A percentile compares a stretch with the other conserved stretches of the same genome.
phyloP scores from a whole-genome alignment of 2,797 vertebrate genomes.

The Megalops cyprinoides region DNA sequence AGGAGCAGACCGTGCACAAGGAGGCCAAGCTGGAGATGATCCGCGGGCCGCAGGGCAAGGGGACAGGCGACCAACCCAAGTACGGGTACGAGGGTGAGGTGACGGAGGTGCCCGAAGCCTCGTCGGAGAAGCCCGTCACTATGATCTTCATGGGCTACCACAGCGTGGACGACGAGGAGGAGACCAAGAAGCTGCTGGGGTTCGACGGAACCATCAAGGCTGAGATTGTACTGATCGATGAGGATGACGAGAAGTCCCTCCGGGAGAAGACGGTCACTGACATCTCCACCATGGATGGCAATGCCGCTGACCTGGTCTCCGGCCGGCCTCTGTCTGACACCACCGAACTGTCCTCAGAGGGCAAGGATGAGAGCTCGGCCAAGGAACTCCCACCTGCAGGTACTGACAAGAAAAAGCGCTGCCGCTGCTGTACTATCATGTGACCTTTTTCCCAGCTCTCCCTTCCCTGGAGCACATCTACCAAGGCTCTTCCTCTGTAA shows the following conservation, averaged over 20 bases:
- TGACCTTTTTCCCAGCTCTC: slow-evolving; percentile 77
- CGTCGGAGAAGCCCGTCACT: slow-evolving; percentile 86
- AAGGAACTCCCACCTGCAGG: slow-evolving; percentile 82
- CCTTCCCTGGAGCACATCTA: slow-evolving; percentile 74
- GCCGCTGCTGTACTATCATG: slow-evolving; percentile 99
- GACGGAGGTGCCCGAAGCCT: slow-evolving; percentile 67
- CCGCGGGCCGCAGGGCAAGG: slow-evolving; percentile 71
- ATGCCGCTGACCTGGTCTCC: slow-evolving; percentile 92
- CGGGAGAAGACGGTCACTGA: slow-evolving; percentile 97
- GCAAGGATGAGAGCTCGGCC: slow-evolving; percentile 87
- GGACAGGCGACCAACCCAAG: slow-evolving; percentile 64
- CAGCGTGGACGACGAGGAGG: slow-evolving; percentile 87
- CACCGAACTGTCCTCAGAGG: slow-evolving; percentile 94
- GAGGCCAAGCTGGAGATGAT: slow-evolving; percentile 87
- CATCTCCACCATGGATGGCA: slow-evolving; percentile 88
- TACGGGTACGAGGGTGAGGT: slow-evolving; percentile 57
- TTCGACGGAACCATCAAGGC: slow-evolving; percentile 94
- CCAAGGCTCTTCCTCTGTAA: slow-evolving; percentile 71
- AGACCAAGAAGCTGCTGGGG: slow-evolving; percentile 90
- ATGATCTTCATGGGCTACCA: slow-evolving; percentile 99
- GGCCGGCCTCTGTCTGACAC: slow-evolving; percentile 87
- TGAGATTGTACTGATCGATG: slow-evolving; percentile 92
- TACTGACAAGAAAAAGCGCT: slow-evolving; percentile 93
- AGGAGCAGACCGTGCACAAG: slow-evolving; percentile 84
- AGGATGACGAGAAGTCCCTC: slow-evolving; percentile 93